Percentiles rank a stretch among this genome's conserved stretches.
phyloP scores from a whole-genome alignment of 2,888 invertebrate genomes.

The Cantharis flavilabris region DNA sequence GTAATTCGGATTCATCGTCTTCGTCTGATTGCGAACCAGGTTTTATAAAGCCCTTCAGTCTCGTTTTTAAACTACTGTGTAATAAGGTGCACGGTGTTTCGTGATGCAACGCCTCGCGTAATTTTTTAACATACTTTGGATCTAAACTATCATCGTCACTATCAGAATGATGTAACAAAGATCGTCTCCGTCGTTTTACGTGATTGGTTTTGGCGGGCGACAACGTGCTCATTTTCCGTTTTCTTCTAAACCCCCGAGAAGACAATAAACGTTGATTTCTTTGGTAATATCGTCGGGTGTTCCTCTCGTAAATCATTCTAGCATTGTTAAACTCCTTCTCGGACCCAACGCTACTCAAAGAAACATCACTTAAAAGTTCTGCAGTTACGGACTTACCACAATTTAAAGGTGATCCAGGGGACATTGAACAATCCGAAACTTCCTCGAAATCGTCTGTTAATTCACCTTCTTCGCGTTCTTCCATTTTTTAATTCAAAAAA shows the following conservation, averaged over 20 bases:
- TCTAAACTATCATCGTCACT: constrained; percentile 39
- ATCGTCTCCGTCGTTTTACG: background rate
- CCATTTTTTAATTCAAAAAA: background rate
- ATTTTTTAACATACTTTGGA: constrained; percentile 49
- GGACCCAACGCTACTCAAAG: constrained; percentile 54
- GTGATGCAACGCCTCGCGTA: constrained; percentile 61
- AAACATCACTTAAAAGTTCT: constrained; percentile 53
- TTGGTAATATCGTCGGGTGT: constrained; percentile 1
- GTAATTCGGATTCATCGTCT: constrained; percentile 20
- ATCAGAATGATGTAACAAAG: background rate
- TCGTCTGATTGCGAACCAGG: constrained; percentile 19
- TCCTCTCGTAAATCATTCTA: constrained; percentile 12
- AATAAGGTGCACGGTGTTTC: constrained; percentile 39
- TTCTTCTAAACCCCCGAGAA: background rate
- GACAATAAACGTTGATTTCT: background rate
- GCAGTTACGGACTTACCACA: constrained; percentile 52
- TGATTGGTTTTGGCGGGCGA: background rate
- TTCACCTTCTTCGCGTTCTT: constrained; percentile 54
- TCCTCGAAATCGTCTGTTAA: constrained; percentile 53
- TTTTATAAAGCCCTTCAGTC: constrained; percentile 46
- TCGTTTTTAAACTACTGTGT: constrained; percentile 46
- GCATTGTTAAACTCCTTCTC: constrained; percentile 25
- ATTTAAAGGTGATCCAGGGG: constrained; percentile 36
- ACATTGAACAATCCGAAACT: constrained; percentile 53
- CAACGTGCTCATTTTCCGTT: background rate